Conservation (phyloP, 2,888 invertebrate genomes). For the Agrypnus murinus region DNA sequence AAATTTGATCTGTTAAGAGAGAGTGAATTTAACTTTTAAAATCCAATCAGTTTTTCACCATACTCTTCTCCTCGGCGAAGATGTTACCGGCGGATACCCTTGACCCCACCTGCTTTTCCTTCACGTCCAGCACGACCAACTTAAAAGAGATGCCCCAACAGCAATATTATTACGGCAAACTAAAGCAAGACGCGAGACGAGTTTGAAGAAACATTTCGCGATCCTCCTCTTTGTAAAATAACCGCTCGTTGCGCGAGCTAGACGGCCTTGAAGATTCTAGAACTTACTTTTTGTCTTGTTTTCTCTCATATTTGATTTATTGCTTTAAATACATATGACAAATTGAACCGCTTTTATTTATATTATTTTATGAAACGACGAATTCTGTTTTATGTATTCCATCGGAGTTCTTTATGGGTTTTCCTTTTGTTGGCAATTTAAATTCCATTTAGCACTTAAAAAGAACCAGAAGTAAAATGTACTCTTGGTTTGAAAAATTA, state of each 20-base stretch:
- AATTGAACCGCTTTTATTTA: conserved; percentile 45
- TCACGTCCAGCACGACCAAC: conserved; percentile 30
- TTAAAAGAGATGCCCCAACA: conserved; percentile 12
- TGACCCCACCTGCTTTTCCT: conserved; percentile 13
- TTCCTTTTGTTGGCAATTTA: conserved; percentile 29
- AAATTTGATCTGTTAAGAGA: conserved; percentile 47
- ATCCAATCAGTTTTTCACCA: conserved; percentile 45
- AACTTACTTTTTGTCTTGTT: conserved; percentile 45
- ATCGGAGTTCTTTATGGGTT: conserved; percentile 4
- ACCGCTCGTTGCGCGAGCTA: conserved; percentile 33
- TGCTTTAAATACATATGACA: conserved; percentile 48
- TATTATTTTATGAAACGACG: conserved; percentile 38
- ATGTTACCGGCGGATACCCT: conserved; percentile 24
- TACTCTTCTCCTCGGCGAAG: conserved; percentile 28
- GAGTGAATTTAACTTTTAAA: conserved; percentile 49
- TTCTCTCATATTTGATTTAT: conserved; percentile 50
- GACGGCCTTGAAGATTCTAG: conserved; percentile 51
- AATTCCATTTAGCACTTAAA: not conserved
- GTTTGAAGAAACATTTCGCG: conserved; percentile 31
- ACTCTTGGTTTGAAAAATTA: conserved; percentile 6
- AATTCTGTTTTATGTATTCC: conserved; percentile 33
- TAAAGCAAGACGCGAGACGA: conserved; percentile 32
- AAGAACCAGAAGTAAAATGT: not conserved
- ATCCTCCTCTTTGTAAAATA: conserved; percentile 34
- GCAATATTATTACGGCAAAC: conserved; percentile 8